These are phyloP conservation scores for Volucella inflata DNA, from an alignment of 2,888 invertebrate genomes.

Conservation along the genomic window DNA sequence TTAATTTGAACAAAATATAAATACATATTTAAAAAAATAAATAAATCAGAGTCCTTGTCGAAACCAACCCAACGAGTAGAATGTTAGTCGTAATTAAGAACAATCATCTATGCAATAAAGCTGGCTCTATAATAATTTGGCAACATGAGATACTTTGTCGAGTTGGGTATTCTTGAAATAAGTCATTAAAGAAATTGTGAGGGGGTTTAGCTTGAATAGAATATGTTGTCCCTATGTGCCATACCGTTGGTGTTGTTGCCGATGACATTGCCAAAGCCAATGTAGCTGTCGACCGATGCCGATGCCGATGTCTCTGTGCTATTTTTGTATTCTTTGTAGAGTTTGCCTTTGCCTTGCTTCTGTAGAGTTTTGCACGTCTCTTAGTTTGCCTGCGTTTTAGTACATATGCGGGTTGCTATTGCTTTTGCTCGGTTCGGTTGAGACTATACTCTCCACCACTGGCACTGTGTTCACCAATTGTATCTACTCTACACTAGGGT, in stretches of 20 bases:
- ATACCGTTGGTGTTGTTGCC: conserved; percentile 9
- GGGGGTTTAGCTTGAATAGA: conserved; percentile 54
- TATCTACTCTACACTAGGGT: conserved; percentile 74
- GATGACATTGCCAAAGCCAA: conserved; percentile 8
- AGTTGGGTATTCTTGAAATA: conserved; percentile 51
- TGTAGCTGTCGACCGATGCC: no score
- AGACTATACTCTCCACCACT: conserved; percentile 59
- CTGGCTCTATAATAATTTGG: conserved; percentile 18
- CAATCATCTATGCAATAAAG: conserved; percentile 19
- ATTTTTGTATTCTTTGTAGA: conserved; percentile 71
- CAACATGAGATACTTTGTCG: conserved; percentile 55
- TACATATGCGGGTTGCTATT: conserved; percentile 44
- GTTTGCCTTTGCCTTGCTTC: conserved; percentile 51
- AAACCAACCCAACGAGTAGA: background rate
- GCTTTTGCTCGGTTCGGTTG: conserved; percentile 31
- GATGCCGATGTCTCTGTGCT: conserved; percentile 15
- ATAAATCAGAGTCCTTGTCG: background rate
- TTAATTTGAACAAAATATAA: background rate
- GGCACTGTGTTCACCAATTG: conserved; percentile 61
- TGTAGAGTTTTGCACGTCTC: conserved; percentile 65
- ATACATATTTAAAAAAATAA: background rate
- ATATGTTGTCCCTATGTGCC: conserved; percentile 27
- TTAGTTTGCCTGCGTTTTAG: conserved; percentile 16
- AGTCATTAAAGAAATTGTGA: conserved; percentile 36
- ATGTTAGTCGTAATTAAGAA: conserved; percentile 49